Evolutionary conservation across 1,140 invertebrate genomes (phyloP).

Genomic region (Eumaeus atala): DNA sequence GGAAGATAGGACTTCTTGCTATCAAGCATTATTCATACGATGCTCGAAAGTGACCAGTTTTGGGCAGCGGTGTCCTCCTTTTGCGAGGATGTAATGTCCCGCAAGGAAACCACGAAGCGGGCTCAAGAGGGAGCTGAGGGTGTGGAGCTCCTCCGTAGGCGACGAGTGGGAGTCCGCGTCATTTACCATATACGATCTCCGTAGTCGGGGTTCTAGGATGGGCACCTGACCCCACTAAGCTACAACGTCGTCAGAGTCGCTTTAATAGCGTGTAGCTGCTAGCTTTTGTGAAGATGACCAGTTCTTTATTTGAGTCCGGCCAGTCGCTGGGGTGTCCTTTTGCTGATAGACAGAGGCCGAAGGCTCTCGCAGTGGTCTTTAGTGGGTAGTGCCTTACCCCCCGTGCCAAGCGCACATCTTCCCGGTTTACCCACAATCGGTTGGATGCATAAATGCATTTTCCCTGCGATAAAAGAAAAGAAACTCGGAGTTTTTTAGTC

Average conservation of each 20-base stretch:
- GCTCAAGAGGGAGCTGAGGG: neutral
- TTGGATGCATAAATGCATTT: no score
- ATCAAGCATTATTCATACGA: neutral
- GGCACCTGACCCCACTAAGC: constrained; percentile 4
- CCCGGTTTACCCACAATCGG: no score
- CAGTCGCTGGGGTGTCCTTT: constrained; percentile 3
- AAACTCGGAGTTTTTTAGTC: no score
- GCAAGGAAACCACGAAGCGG: neutral
- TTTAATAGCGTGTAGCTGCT: neutral
- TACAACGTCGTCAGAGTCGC: neutral
- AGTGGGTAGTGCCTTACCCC: no score
- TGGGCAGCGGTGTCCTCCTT: no score
- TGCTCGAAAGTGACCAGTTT: no score
- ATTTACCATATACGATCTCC: neutral
- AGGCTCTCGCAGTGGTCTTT: constrained; percentile 6
- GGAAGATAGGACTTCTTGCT: neutral
- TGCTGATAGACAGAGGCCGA: neutral
- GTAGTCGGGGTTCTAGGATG: constrained; percentile 1
- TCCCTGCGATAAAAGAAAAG: no score
- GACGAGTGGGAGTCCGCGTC: neutral
- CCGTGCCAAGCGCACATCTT: no score
- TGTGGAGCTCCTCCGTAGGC: neutral
- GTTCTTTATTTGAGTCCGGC: constrained; percentile 1
- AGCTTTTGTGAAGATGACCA: neutral
- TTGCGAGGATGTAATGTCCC: neutral